These are phyloP conservation scores for Ameiurus melas DNA, from an alignment of 2,113 vertebrate species.

Conservation along the genomic window DNA sequence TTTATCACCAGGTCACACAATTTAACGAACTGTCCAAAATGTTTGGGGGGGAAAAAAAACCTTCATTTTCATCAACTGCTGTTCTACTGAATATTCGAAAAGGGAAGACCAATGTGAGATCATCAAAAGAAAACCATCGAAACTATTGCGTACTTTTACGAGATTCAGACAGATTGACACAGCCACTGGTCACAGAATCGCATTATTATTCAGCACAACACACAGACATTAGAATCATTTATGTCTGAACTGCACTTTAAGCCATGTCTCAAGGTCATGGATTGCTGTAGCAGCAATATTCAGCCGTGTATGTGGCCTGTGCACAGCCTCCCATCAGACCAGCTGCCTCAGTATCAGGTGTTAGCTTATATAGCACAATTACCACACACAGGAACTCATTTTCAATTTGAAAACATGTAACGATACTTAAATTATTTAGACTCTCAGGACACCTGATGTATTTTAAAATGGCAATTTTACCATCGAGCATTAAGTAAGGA, in stretches of 20 bases:
- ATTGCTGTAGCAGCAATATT: background rate
- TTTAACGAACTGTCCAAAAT: background rate
- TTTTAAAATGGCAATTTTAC: background rate
- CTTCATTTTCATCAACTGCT: background rate
- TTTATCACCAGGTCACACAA: background rate
- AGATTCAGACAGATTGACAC: background rate
- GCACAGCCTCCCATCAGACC: background rate
- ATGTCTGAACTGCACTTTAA: background rate
- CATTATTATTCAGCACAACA: conserved; percentile 21
- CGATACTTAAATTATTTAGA: background rate
- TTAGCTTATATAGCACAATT: background rate
- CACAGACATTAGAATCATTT: background rate
- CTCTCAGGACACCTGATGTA: background rate
- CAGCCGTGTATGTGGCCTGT: background rate
- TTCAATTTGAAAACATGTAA: background rate
- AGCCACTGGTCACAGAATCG: background rate
- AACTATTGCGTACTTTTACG: background rate
- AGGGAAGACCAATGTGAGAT: background rate
- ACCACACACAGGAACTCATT: background rate
- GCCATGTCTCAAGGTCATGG: background rate
- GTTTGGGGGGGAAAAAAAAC: too few species aligned
- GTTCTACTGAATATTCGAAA: background rate
- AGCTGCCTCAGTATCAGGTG: background rate
- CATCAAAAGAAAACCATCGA: too few species aligned
- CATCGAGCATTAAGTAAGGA: background rate